Evolutionary conservation across 2,888 invertebrate genomes (phyloP).

Genomic region (Drosophila infuscata): DNA sequence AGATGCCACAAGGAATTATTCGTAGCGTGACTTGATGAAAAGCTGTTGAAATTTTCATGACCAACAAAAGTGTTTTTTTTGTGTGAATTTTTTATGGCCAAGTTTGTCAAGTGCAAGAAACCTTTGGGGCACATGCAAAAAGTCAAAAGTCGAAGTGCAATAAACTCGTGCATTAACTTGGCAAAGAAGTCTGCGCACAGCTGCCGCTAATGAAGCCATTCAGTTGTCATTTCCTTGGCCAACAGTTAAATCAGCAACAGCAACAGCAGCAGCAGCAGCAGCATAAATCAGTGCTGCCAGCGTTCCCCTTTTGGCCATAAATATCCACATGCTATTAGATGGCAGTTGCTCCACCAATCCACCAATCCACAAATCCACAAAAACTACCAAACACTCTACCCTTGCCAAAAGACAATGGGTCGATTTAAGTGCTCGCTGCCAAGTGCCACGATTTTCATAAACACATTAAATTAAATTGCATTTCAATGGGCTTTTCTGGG

Average conservation of each 20-base stretch:
- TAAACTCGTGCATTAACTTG: constrained; percentile 59
- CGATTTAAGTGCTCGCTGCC: constrained; percentile 56
- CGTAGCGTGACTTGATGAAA: constrained; percentile 52
- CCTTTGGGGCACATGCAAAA: constrained; percentile 41
- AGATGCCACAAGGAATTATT: constrained; percentile 30
- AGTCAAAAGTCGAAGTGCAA: constrained; percentile 81
- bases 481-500: constrained; percentile 62
- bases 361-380: constrained; percentile 9
- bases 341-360: constrained; percentile 12
- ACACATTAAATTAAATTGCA: constrained; percentile 84
- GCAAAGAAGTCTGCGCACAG: constrained; percentile 24
- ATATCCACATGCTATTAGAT: constrained; percentile 54
- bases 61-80: constrained; percentile 25
- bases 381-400: constrained; percentile 44
- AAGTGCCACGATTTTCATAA: constrained; percentile 79
- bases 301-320: constrained; percentile 60
- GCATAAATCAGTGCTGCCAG: constrained; percentile 70
- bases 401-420: constrained; percentile 54
- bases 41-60: constrained; percentile 56
- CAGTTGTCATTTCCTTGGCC: constrained; percentile 75
- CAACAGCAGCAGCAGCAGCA: constrained; percentile 5
- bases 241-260: constrained; percentile 14
- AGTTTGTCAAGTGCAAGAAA: constrained; percentile 62
- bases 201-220: constrained; percentile 75
- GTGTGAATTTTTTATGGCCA: constrained; percentile 8